Percentiles rank a stretch among this genome's conserved stretches.
These are phyloP conservation scores for Harpalus rufipes DNA, from an alignment of 2,888 invertebrate genomes.

Conservation along the genomic window DNA sequence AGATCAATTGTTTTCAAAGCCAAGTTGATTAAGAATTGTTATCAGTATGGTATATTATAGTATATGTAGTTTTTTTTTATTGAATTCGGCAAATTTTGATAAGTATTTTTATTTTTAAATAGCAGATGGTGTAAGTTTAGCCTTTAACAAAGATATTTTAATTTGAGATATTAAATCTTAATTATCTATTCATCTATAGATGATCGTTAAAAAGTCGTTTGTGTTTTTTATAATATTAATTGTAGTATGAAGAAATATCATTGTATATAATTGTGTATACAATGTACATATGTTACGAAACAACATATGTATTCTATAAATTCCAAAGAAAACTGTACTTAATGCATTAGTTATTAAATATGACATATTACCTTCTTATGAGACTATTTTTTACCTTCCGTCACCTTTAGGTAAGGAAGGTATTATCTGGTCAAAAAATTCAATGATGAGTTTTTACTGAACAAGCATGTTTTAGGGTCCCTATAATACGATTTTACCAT, in stretches of 20 bases:
- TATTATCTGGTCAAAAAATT: too few species aligned
- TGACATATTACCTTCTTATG: too few species aligned
- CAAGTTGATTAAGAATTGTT: neutral
- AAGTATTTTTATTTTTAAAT: neutral
- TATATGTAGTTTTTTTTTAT: neutral
- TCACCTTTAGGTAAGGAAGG: too few species aligned
- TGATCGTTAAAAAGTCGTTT: slow-evolving; percentile 37
- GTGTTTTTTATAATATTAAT: slow-evolving; percentile 19
- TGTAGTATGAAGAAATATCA: neutral
- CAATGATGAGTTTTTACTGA: too few species aligned
- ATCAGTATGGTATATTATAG: neutral
- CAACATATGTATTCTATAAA: neutral
- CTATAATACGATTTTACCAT: too few species aligned
- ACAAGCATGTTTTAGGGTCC: too few species aligned
- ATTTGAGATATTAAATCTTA: slow-evolving; percentile 32
- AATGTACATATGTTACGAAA: neutral
- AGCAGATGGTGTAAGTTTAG: slow-evolving; percentile 41
- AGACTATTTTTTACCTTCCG: too few species aligned
- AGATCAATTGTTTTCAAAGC: slow-evolving; percentile 17
- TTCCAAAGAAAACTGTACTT: too few species aligned
- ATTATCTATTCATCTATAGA: slow-evolving; percentile 43
- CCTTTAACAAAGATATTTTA: slow-evolving; percentile 37
- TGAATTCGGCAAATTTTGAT: neutral
- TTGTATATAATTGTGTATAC: neutral
- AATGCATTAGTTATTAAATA: too few species aligned